These are phyloP conservation scores for Aspidapion aeneum DNA, from an alignment of 2,888 invertebrate species.

Conservation along the genomic window DNA sequence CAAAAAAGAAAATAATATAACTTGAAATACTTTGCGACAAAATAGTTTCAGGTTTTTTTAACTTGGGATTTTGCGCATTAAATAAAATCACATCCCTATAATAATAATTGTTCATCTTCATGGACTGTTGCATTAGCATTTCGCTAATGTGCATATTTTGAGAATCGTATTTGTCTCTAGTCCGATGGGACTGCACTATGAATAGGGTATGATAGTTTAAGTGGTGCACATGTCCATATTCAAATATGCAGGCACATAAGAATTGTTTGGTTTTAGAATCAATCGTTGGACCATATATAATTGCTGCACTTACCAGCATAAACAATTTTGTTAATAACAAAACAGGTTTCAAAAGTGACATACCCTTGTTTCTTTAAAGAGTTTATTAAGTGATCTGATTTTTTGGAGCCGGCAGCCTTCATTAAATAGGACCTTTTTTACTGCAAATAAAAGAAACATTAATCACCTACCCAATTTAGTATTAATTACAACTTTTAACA, in stretches of 20 bases:
- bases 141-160: neutral
- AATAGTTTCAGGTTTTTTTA: neutral
- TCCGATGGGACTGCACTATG: neutral
- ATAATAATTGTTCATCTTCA: too few species aligned
- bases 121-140: neutral
- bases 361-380: too few species aligned
- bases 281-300: neutral
- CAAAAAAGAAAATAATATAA: neutral
- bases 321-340: too few species aligned
- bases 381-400: too few species aligned
- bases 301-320: too few species aligned
- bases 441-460: too few species aligned
- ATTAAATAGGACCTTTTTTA: too few species aligned
- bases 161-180: neutral
- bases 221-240: neutral
- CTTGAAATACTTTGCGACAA: neutral
- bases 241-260: neutral
- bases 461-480: too few species aligned
- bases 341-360: too few species aligned
- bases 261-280: neutral
- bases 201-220: neutral
- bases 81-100: neutral
- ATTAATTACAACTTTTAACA: too few species aligned
- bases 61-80: neutral
- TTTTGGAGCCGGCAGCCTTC: too few species aligned